These are phyloP conservation scores for Anguilla rostrata DNA, from an alignment of 2,113 vertebrate genomes.

Conservation along the genomic window DNA sequence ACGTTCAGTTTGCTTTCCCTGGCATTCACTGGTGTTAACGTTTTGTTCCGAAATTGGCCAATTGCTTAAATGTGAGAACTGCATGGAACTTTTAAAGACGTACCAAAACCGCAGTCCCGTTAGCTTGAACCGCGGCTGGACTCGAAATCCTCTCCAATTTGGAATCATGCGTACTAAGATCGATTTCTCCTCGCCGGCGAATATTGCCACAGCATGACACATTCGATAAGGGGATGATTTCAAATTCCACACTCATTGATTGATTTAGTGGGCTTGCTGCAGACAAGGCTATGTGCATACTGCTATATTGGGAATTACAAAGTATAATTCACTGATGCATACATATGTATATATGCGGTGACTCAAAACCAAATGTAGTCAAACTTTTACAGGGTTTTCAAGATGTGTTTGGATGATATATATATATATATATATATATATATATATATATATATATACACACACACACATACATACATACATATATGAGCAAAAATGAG, in stretches of 20 bases:
- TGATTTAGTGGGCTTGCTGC: background rate
- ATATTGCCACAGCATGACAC: background rate
- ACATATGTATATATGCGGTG: background rate
- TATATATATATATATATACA: too few relatives aligned
- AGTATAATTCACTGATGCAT: constrained; percentile 2
- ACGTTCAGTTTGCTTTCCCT: background rate
- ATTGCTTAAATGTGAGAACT: background rate
- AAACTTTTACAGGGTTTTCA: background rate
- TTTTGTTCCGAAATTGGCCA: background rate
- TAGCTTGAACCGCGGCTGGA: background rate
- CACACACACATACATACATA: background rate
- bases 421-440: background rate
- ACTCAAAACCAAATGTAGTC: background rate
- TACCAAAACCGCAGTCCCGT: background rate
- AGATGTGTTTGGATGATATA: background rate
- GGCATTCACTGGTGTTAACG: background rate
- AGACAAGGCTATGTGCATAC: constrained; percentile 33
- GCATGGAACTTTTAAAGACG: background rate
- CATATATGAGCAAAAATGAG: background rate
- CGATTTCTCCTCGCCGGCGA: background rate
- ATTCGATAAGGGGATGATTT: background rate
- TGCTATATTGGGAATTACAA: constrained; percentile 48
- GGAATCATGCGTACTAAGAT: background rate
- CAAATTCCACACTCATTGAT: background rate
- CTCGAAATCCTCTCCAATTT: background rate